Percentiles rank a stretch among this genome's conserved stretches.
phyloP scores from a whole-genome alignment of 2,113 vertebrate species.

The Siniperca knerii region DNA sequence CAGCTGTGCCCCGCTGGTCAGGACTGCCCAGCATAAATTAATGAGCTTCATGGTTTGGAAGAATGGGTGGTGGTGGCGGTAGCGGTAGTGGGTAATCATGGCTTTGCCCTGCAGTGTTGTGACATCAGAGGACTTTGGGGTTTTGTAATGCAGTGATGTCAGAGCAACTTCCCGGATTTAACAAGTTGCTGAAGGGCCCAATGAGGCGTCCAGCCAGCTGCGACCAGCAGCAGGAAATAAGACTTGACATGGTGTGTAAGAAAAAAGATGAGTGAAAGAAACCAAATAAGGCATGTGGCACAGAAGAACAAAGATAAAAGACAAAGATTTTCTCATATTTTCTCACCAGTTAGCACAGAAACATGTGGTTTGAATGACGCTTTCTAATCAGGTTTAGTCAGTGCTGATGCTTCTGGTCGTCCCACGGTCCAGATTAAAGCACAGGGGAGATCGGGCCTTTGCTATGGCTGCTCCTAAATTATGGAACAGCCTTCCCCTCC shows the following conservation, averaged over 20 bases:
- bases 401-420: too few species aligned
- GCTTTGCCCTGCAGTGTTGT: background rate
- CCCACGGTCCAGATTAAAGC: too few species aligned
- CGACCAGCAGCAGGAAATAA: background rate
- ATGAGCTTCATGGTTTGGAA: background rate
- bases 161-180: conserved; percentile 6
- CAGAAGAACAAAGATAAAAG: background rate
- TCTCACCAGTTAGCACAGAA: background rate
- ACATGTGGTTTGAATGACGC: background rate
- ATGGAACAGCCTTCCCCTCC: too few species aligned
- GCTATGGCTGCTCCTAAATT: too few species aligned
- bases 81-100: background rate
- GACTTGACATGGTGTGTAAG: background rate
- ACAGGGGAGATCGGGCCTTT: too few species aligned
- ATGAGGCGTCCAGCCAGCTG: background rate
- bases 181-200: conserved; percentile 2
- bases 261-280: background rate
- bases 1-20: conserved; percentile 8
- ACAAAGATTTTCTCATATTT: too few species aligned
- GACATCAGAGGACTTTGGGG: conserved; percentile 1
- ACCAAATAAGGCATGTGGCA: background rate
- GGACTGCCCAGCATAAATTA: background rate
- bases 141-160: conserved; percentile 25
- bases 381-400: background rate
- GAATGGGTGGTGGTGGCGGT: background rate